Conservation (phyloP, 1,140 invertebrate species). For the Drosophila navojoa region DNA sequence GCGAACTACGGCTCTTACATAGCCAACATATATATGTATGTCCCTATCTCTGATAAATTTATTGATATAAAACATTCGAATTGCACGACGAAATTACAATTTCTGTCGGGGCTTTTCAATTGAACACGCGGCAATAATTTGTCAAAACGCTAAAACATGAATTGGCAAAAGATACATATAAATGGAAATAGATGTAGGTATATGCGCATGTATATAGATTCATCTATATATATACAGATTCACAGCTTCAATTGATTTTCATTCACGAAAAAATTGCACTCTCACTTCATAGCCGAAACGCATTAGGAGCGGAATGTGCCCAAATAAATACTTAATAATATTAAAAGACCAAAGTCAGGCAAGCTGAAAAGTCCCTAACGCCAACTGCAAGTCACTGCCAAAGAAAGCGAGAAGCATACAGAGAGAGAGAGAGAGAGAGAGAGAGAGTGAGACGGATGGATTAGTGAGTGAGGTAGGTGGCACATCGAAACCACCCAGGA, state of each 20-base stretch:
- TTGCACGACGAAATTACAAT: constrained; percentile 42
- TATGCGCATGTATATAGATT: neutral
- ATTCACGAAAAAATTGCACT: constrained; percentile 48
- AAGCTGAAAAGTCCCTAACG: constrained; percentile 12
- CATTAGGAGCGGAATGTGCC: constrained; percentile 64
- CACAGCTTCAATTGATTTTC: constrained; percentile 59
- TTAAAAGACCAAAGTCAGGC: constrained; percentile 22
- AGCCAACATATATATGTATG: neutral
- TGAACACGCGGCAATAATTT: constrained; percentile 34
- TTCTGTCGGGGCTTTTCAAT: constrained; percentile 27
- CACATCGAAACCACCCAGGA: constrained; percentile 16
- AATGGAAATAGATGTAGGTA: neutral
- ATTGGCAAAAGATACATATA: constrained; percentile 3
- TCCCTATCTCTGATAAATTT: constrained; percentile 38
- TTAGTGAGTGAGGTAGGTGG: neutral
- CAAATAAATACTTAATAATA: constrained; percentile 77
- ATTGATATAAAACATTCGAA: constrained; percentile 65
- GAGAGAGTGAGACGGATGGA: neutral
- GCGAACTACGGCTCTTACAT: neutral
- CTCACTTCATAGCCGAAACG: constrained; percentile 46
- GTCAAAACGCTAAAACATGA: constrained; percentile 21
- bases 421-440: neutral
- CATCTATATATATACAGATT: too few species aligned
- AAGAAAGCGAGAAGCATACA: neutral
- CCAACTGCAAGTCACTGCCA: constrained; percentile 47